Evolutionary conservation across 1,140 invertebrate genomes (phyloP), one percentile per base, ranked within the genome.

Genomic region (Drosophila orena): DNA sequence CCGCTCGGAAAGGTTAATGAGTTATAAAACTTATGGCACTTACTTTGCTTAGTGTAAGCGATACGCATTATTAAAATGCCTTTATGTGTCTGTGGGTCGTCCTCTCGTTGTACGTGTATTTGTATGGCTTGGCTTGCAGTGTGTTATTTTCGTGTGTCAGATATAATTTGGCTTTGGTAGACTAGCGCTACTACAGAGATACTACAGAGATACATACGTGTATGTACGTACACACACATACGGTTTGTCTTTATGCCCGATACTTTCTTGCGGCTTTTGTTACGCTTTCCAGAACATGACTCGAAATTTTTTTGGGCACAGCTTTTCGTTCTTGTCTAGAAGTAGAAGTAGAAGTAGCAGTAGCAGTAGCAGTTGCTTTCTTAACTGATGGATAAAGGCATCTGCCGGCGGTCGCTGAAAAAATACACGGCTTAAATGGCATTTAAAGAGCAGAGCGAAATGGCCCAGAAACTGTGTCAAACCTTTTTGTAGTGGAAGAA

Each of bases 241-340:
- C 59, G 60, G 66, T 77, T 89, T 50, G 47, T 34, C 77, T 72
- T 73, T 50, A 30, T 34, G 47, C 24, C n/a, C 4, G 47, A 17
- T 50, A 46, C 55, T 38, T 49, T 58, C 49, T 79, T 71, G 60
- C 61, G 62, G 53, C 62, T 79, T 83, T 89, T 88, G 83, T 88
- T 88, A 89, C 84, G 84, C 84, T 88, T 88, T 88, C 84, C 76
- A 88, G 84, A 88, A 88, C 84, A 88, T 89, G 84, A 88, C 84
- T 84, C 69, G 56, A 43, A 59, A 64, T 73, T 89, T 89, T 73
- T 89, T 89, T 84, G 42, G 84, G 84, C 79, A 57, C 61, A 64
- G 66, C 84, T 89, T 89, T 88, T 89, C 80, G 66, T 86, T 83
- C 59, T 66, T 50, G 61, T 65, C 76, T 65, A 77, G 78, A 75